Conservation (phyloP, 1,140 invertebrate genomes). For the Macrocentrus cingulum region DNA sequence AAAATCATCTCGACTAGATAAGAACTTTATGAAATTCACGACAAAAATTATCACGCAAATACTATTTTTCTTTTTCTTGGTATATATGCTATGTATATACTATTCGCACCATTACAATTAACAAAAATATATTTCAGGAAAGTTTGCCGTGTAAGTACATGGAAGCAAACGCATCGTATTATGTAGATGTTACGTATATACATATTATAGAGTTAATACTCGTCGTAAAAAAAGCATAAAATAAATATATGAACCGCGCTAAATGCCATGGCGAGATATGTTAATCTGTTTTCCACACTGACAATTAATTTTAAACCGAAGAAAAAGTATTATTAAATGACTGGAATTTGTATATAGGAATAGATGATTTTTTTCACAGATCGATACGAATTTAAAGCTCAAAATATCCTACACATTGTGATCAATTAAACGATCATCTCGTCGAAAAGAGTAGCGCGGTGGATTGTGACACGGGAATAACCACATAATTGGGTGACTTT, state of each 20-base stretch:
- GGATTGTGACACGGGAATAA: slow-evolving; percentile 65
- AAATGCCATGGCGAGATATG: slow-evolving; percentile 16
- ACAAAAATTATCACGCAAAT: too few relatives aligned
- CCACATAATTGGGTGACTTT: slow-evolving; percentile 70
- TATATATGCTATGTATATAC: slow-evolving; percentile 5
- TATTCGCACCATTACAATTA: not conserved
- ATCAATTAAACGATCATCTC: slow-evolving; percentile 63
- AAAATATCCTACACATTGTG: slow-evolving; percentile 59
- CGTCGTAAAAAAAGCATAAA: slow-evolving; percentile 3
- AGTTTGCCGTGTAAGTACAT: slow-evolving; percentile 7
- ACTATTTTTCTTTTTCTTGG: slow-evolving; percentile 9
- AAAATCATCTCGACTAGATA: too few relatives aligned
- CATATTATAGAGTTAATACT: not conserved
- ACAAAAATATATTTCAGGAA: not conserved
- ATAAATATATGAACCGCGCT: slow-evolving; percentile 1
- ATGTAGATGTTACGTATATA: slow-evolving; percentile 10
- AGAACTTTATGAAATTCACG: too few relatives aligned
- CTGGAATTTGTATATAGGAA: not conserved
- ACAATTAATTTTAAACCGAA: not conserved
- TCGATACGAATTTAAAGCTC: not conserved
- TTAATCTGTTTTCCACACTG: not conserved
- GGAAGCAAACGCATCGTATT: slow-evolving; percentile 8
- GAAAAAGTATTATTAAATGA: not conserved
- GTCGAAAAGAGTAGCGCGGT: slow-evolving; percentile 58
- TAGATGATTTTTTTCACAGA: not conserved